Base-by-base conservation (phyloP, 2,888 invertebrate genomes). In the Synergus umbraculus region DNA sequence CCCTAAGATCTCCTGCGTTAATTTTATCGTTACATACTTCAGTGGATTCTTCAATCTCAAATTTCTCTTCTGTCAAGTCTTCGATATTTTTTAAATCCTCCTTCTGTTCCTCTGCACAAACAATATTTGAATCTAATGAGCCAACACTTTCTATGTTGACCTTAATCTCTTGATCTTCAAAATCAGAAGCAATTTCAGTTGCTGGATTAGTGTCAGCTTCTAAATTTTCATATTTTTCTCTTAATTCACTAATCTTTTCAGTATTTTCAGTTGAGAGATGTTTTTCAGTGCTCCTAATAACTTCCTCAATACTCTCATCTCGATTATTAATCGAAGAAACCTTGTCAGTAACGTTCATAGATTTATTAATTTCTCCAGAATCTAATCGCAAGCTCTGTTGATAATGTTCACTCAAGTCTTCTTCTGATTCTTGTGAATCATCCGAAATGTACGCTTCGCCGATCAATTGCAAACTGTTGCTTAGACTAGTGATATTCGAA, bases 391-490 rank as follows among this genome's bases (percentile, higher is more conserved):
- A n/a, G 37, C 7, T 66, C 9, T 41, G n/a, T 41, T 43, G 18
- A 66, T 13, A 43, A 5, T 18, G 12, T 13, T 46, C n/a, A 69
- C 22, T 69, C 63, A 9, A 76, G 58, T 18, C 79, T 76, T 18
- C 79, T 76, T 58, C 63, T 65, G 43, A 37, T 77, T 82, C 46
- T 81, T 89, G 87, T 46, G 90, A 90, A 82, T 90, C 89, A n/a
- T 90, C 90, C 5, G 88, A 90, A 64, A 82, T 86, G 66, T 90
- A 89, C 66, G 88, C 87, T 81, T 90, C 89, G 41, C 88, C 89
- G 73, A 90, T 89, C 22, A 89, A 83, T 79, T 87, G 86, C 37
- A 90, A 85, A 83, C 90, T 90, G 81, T 86, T 86, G 78, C 83
- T 87, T 37, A 85, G 78, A 69, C 81, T 82, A 46, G 64, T 46